Conservation (phyloP, 2,888 invertebrate species). For the Agrenia bidenticulata region DNA sequence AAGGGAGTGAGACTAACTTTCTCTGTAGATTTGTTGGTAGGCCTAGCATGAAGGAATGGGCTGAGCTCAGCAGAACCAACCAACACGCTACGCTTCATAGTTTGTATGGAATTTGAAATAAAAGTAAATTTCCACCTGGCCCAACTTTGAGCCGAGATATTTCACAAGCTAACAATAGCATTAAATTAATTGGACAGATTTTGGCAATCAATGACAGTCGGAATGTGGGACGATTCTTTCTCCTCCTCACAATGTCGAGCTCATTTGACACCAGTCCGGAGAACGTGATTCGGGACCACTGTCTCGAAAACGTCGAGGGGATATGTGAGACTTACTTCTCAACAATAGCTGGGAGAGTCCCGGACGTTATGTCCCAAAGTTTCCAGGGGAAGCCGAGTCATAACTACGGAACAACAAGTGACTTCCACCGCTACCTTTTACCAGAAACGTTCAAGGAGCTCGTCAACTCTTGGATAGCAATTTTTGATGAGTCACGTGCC, state of each 20-base stretch:
- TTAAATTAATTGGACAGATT: slow-evolving; percentile 26
- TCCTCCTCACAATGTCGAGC: slow-evolving; percentile 38
- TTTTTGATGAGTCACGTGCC: slow-evolving; percentile 19
- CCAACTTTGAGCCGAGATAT: no score
- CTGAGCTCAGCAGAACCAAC: no score
- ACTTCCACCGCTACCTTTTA: background rate
- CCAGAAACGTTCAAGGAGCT: slow-evolving; percentile 14
- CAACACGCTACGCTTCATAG: no score
- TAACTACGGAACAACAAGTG: background rate
- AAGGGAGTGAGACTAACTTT: background rate
- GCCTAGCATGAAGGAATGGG: no score
- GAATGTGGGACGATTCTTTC: slow-evolving; percentile 41
- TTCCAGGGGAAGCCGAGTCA: background rate
- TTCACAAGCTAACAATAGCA: no score
- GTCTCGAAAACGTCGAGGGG: slow-evolving; percentile 15
- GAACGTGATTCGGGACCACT: slow-evolving; percentile 37
- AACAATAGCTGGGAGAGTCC: background rate
- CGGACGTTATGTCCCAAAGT: background rate
- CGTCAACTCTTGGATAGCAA: slow-evolving; percentile 13
- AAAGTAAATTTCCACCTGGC: no score
- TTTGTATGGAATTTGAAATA: no score
- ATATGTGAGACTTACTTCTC: slow-evolving; percentile 16
- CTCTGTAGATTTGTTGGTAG: no score
- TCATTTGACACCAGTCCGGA: slow-evolving; percentile 43
- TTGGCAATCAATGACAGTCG: slow-evolving; percentile 38